phyloP scores from a whole-genome alignment of 2,113 vertebrate genomes.

The Ceuthmochares aereus region DNA sequence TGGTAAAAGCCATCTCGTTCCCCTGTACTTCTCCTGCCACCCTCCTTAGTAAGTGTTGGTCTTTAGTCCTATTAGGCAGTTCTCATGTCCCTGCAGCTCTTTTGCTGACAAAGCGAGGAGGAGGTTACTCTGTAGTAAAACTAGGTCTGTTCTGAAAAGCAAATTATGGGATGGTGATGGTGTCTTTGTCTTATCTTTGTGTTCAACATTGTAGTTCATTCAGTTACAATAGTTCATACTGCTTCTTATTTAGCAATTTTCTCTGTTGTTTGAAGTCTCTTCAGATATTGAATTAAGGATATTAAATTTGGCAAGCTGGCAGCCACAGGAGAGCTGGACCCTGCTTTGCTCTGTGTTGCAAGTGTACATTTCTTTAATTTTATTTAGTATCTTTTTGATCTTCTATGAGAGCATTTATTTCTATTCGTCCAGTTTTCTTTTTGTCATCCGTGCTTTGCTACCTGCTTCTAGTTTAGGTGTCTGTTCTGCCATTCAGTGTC shows the following conservation, averaged over 20 bases:
- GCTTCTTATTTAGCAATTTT: not conserved
- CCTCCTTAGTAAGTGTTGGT: not conserved
- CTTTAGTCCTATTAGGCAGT: not conserved
- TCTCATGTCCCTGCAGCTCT: not conserved
- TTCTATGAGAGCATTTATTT: not conserved
- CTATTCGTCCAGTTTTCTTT: not conserved
- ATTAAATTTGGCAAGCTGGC: not conserved
- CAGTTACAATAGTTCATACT: not conserved
- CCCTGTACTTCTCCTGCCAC: not conserved
- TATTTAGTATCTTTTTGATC: not conserved
- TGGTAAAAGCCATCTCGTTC: not conserved
- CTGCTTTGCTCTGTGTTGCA: not conserved
- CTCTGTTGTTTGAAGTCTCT: not conserved
- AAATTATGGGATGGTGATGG: rapidly evolving
- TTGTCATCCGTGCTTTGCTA: not conserved
- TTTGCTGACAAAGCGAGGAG: not conserved
- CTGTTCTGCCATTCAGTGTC: not conserved
- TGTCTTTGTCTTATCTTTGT: not conserved
- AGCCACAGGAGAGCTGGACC: not conserved
- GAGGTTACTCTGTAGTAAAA: not conserved
- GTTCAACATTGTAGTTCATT: not conserved
- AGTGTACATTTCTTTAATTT: not conserved
- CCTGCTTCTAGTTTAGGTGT: not conserved
- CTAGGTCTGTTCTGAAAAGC: not conserved
- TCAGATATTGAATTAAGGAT: not conserved